These are phyloP conservation scores for Passerculus sandwichensis DNA, from an alignment of 2,797 vertebrate genomes.

Conservation along the genomic window DNA sequence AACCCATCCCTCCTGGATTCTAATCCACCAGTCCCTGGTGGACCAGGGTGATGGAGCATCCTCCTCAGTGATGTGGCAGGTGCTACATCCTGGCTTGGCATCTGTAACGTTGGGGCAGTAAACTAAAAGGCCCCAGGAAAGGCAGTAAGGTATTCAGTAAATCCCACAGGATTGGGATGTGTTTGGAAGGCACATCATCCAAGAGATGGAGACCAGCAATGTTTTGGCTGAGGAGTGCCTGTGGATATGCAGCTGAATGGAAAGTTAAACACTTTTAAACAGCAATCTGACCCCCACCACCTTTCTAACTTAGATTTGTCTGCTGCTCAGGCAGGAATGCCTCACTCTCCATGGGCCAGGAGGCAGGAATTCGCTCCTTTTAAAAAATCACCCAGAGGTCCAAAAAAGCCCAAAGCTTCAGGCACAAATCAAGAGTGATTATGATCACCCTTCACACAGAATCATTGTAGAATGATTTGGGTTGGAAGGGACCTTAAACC, in stretches of 20 bases:
- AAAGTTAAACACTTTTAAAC: not conserved
- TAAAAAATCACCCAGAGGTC: not conserved
- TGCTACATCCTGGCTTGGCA: not conserved
- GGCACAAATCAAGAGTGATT: not conserved
- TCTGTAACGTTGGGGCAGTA: rapidly evolving
- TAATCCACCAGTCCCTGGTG: not conserved
- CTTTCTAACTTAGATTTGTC: not conserved
- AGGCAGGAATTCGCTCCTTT: not conserved
- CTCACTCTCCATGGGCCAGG: not conserved
- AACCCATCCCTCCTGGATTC: not conserved
- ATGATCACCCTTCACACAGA: not conserved
- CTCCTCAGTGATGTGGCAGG: not conserved
- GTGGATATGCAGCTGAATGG: rapidly evolving
- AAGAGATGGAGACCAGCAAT: not conserved
- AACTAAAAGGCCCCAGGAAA: not conserved
- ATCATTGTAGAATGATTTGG: rapidly evolving
- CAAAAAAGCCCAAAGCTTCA: not conserved
- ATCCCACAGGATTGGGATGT: not conserved
- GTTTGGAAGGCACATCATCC: not conserved
- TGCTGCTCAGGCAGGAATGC: not conserved
- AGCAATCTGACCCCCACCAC: not conserved
- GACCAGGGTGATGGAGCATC: not conserved
- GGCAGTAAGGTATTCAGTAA: not conserved
- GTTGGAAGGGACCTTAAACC: not conserved
- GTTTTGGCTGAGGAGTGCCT: not conserved